Conservation (phyloP, 2,888 invertebrate species). For the Polia nebulosa region DNA sequence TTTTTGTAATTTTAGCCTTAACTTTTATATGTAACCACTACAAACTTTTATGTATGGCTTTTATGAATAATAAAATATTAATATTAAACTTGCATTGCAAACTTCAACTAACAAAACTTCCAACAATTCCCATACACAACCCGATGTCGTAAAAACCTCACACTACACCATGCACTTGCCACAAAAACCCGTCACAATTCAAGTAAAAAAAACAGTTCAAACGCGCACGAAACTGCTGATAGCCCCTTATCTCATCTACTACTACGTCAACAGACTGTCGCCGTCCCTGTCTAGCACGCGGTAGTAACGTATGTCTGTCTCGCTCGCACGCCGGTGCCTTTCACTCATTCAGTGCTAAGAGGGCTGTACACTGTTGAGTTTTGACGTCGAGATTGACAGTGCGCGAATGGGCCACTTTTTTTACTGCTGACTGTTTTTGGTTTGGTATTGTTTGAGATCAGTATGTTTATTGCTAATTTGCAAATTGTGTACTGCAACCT, state of each 20-base stretch:
- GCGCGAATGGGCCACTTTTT: constrained; percentile 18
- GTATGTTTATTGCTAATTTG: neutral
- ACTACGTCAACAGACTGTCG: constrained; percentile 88
- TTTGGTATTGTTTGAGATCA: neutral
- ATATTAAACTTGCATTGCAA: too few species aligned
- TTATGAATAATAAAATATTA: too few species aligned
- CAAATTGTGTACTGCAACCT: too few species aligned
- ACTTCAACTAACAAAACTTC: neutral
- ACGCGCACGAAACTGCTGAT: constrained; percentile 84
- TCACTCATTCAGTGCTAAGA: constrained; percentile 74
- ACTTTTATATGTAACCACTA: too few species aligned
- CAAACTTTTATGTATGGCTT: too few species aligned
- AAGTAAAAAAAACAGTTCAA: constrained; percentile 79
- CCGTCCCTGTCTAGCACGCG: constrained; percentile 76
- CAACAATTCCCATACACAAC: neutral
- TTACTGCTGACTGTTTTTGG: constrained; percentile 2
- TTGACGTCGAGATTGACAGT: constrained; percentile 55
- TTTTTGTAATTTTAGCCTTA: too few species aligned
- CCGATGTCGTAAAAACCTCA: constrained; percentile 33
- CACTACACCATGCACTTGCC: constrained; percentile 54
- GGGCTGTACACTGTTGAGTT: constrained; percentile 50
- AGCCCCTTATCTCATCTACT: constrained; percentile 90
- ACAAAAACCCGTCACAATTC: constrained; percentile 63
- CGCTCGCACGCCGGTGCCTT: constrained; percentile 74
- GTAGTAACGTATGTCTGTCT: constrained; percentile 66